Evolutionary conservation across 2,888 invertebrate species (phyloP), one percentile per base, ranked within the genome.

Genomic region (Phytoseiulus persimilis): DNA sequence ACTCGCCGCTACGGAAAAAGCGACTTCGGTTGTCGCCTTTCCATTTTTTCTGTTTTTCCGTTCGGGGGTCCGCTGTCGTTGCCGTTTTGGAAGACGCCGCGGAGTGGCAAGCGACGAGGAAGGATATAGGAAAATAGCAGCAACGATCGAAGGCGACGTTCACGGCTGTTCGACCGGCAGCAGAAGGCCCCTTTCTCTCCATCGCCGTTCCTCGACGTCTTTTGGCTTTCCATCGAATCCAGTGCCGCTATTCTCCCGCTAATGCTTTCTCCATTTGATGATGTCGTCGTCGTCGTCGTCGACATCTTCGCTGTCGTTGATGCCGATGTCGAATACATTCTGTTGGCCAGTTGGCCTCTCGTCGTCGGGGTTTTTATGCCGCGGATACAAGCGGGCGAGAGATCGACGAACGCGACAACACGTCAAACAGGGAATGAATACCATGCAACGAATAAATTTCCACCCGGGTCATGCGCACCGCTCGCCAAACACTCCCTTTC

Each of bases 211-310:
- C 18, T 65, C 65, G 65, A 23, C 65, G 14, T 28, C 28, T 65
- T 65, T 65, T 28, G 65, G 65, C 65, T 65, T 65, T 28, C 65
- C 65, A 65, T 65, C 65, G 65, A 65, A 65, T 65, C 65, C 28
- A 65, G 65, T 65, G 65, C 23, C 65, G 5, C 65, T 65, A 65
- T 65, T 65, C 18, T 65, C 23, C 65, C 65, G 18, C 65, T 65
- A 65, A 65, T 65, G 65, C 65, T 65, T 65, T 65, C 65, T 65
- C 65, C 65, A 65, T 65, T 65, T 65, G 65, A 65, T 65, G 65
- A 65, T 65, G 65, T 28, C 65, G 65, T 65, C 65, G 65, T 65
- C 65, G 65, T 23, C 5, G 65, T 65, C 28, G 65, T 14, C 23
- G 18, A 2, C 14, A 14, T 65, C 65, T 6, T 2, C 65, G 28